A percentile compares a stretch with the other conserved stretches of the same genome.
Evolutionary conservation across 2,113 vertebrate genomes (phyloP).

Genomic region (Scortum barcoo): DNA sequence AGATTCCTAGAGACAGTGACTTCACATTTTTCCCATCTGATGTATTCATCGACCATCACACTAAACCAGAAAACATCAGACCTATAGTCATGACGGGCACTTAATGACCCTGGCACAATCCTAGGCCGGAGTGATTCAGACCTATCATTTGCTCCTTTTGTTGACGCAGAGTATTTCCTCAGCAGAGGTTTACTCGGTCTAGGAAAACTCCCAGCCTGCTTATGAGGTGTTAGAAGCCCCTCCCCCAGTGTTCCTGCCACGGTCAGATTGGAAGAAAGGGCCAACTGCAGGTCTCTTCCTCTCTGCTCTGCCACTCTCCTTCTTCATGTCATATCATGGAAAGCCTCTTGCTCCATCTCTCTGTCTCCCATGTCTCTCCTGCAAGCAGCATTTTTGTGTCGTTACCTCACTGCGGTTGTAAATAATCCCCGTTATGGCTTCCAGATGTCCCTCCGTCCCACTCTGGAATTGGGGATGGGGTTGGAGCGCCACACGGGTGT

Average conservation of each 20-base stretch:
- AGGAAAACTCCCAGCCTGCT: conserved; percentile 43
- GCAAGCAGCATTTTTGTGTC: conserved; percentile 82
- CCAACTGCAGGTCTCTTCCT: conserved; percentile 49
- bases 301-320: conserved; percentile 7
- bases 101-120: conserved; percentile 12
- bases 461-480: conserved; percentile 57
- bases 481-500: conserved; percentile 54
- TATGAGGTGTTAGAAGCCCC: conserved; percentile 46
- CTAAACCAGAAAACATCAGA: neutral
- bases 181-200: conserved; percentile 35
- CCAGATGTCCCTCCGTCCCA: conserved; percentile 83
- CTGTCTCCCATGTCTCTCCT: conserved; percentile 59
- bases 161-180: conserved; percentile 33
- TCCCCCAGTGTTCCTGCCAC: neutral
- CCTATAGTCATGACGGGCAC: neutral
- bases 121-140: conserved; percentile 12
- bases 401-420: conserved; percentile 84
- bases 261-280: conserved; percentile 52
- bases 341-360: conserved; percentile 34
- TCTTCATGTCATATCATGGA: conserved; percentile 44
- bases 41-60: neutral
- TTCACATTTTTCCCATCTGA: neutral
- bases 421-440: conserved; percentile 85
- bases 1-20: neutral
- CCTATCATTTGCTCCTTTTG: conserved; percentile 35